A percentile compares a stretch with the other conserved stretches of the same genome.
Evolutionary conservation across 92 coral and sea anemone genomes (phyloP).

Genomic region (Heliopora coerulea): DNA sequence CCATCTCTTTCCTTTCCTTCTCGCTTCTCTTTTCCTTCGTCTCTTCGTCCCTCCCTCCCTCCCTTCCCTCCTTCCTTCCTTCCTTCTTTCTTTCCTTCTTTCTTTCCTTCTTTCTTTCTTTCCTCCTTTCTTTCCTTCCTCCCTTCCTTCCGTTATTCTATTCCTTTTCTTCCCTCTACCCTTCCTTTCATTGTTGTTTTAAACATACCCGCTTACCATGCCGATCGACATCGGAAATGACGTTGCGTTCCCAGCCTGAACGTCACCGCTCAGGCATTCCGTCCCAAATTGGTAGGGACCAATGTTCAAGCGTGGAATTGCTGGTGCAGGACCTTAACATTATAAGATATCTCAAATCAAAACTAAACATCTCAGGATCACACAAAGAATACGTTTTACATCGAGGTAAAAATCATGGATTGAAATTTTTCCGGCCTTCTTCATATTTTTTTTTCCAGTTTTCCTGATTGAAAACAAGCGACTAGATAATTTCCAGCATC

Average conservation of each 20-base stretch:
- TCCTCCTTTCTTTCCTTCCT: neutral
- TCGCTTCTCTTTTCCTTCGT: neutral
- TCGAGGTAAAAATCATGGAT: too few relatives aligned
- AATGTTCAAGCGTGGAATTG: conserved; percentile 45
- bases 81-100: neutral
- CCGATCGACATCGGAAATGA: conserved; percentile 60
- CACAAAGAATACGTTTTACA: too few relatives aligned
- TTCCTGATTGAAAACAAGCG: too few relatives aligned
- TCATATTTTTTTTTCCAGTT: too few relatives aligned
- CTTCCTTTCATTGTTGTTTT: neutral
- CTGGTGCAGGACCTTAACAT: conserved; percentile 50
- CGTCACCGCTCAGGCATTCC: conserved; percentile 55
- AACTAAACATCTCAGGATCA: too few relatives aligned
- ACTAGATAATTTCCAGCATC: too few relatives aligned
- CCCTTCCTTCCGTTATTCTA: neutral
- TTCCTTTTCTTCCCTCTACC: neutral
- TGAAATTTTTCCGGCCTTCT: too few relatives aligned
- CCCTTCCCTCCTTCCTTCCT: neutral
- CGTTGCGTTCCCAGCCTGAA: conserved; percentile 51
- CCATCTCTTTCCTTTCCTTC: neutral
- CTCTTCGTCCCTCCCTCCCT: neutral
- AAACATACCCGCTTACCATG: conserved; percentile 26
- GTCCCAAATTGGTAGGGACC: conserved; percentile 53
- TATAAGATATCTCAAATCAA: neutral
- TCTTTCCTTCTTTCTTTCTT: neutral